Evolutionary conservation across 1,140 invertebrate genomes (phyloP).

Genomic region (Musca vetustissima): DNA sequence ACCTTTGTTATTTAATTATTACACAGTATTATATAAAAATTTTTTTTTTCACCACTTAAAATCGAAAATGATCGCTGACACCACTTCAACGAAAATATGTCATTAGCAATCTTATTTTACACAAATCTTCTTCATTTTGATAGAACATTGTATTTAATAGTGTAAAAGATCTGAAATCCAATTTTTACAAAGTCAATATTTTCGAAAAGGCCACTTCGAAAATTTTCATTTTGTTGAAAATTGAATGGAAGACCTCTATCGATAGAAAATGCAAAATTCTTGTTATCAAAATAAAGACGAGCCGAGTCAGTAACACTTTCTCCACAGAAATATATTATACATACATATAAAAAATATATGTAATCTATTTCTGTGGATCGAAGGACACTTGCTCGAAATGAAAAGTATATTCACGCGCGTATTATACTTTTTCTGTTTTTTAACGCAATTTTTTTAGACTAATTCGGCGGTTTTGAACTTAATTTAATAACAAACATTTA

Average conservation of each 20-base stretch:
- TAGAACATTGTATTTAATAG: neutral
- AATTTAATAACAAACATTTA: neutral
- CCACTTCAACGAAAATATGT: conserved; percentile 4
- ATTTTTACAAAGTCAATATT: neutral
- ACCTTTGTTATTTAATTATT: too few species aligned
- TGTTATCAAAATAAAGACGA: too few species aligned
- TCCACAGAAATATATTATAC: too few species aligned
- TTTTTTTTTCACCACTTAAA: conserved; percentile 6
- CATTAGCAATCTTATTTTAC: neutral
- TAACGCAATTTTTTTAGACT: neutral
- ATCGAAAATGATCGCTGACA: neutral
- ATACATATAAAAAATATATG: too few species aligned
- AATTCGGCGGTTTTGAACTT: neutral
- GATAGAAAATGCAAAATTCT: too few species aligned
- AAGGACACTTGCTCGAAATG: too few species aligned
- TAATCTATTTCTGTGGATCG: too few species aligned
- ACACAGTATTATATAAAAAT: neutral
- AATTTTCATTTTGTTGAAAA: neutral
- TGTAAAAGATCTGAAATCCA: neutral
- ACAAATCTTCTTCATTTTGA: neutral
- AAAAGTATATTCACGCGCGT: conserved; percentile 11
- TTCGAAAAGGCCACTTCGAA: conserved; percentile 12
- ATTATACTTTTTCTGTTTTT: neutral
- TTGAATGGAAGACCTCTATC: too few species aligned
- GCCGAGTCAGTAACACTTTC: too few species aligned